These are phyloP conservation scores for Trachymyrmex septentrionalis DNA, from an alignment of 1,140 invertebrate genomes.

Conservation along the genomic window DNA sequence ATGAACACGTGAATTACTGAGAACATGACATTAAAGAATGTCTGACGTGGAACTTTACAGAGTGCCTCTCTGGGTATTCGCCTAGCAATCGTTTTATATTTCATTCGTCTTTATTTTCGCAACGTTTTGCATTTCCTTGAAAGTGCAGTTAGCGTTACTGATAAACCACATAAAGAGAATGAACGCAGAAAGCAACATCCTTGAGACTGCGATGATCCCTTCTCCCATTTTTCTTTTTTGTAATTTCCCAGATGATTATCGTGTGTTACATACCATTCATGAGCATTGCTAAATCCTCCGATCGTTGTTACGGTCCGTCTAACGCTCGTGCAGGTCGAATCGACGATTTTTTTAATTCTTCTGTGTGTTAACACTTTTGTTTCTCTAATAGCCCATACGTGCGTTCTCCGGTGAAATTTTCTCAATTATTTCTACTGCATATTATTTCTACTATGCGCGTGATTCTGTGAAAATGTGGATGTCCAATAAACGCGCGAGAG, in stretches of 20 bases:
- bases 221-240: neutral
- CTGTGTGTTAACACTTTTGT: neutral
- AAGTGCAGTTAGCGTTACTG: neutral
- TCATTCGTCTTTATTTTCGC: constrained; percentile 4
- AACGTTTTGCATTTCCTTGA: constrained; percentile 10
- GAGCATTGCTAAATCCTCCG: constrained; percentile 37
- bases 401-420: neutral
- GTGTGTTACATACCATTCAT: constrained; percentile 68
- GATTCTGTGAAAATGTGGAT: neutral
- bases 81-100: constrained; percentile 20
- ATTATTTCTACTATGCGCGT: neutral
- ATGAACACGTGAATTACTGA: neutral
- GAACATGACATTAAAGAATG: constrained; percentile 28
- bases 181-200: neutral
- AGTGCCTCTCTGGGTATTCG: neutral
- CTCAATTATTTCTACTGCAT: neutral
- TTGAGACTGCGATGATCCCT: neutral
- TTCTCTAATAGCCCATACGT: neutral
- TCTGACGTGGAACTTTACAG: neutral
- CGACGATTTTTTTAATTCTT: constrained; percentile 17
- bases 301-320: constrained; percentile 15
- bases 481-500: neutral
- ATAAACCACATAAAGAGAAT: neutral
- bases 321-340: neutral
- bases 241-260: constrained; percentile 7